phyloP scores from a whole-genome alignment of 2,113 vertebrate species.

The Prunella fulvescens region DNA sequence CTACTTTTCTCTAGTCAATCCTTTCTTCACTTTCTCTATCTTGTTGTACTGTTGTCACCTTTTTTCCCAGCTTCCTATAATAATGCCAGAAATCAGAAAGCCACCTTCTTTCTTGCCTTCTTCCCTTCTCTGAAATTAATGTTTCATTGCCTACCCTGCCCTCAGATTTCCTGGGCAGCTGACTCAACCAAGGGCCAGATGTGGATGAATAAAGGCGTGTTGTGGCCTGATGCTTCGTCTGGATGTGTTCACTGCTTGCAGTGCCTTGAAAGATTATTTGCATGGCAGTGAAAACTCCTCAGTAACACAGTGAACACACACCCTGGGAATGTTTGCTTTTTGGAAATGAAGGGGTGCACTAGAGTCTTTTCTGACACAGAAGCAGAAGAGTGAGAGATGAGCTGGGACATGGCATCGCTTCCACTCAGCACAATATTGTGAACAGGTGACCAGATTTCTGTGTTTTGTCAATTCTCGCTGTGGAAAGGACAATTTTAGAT shows the following conservation, averaged over 20 bases:
- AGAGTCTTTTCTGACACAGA: constrained; percentile 38
- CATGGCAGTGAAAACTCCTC: neutral
- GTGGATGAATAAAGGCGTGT: neutral
- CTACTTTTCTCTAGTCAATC: neutral
- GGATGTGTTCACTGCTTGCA: neutral
- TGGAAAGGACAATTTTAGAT: constrained; percentile 15
- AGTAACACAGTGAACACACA: neutral
- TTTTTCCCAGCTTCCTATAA: neutral
- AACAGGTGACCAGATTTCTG: constrained; percentile 62
- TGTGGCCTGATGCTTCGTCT: fast-evolving
- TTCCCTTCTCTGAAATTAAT: neutral
- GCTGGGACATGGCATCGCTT: neutral
- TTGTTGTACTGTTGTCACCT: neutral
- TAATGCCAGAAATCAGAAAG: neutral
- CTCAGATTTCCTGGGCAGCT: neutral
- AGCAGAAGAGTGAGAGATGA: constrained; percentile 56
- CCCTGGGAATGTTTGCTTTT: constrained; percentile 6
- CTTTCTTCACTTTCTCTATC: neutral
- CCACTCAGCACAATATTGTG: constrained; percentile 9
- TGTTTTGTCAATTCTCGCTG: constrained; percentile 30
- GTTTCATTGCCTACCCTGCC: neutral
- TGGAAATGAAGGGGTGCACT: constrained; percentile 36
- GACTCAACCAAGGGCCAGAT: neutral
- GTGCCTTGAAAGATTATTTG: neutral
- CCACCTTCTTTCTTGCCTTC: neutral